A percentile compares a stretch with the other conserved stretches of the same genome.
Evolutionary conservation across 23 tunicate genomes (phyloP).

Genomic region (Halocynthia aurantium): DNA sequence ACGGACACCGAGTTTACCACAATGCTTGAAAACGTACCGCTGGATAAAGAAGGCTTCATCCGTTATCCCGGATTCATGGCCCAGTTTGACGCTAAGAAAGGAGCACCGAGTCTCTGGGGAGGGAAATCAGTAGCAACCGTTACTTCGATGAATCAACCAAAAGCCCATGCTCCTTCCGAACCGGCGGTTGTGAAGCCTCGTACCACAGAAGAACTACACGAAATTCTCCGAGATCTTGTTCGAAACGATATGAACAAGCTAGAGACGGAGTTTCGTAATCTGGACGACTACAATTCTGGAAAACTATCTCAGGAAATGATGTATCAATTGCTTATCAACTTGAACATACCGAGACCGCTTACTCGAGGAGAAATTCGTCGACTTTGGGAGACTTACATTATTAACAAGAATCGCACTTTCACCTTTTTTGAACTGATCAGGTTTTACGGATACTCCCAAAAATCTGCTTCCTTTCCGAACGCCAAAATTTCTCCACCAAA

Average conservation of each 20-base stretch:
- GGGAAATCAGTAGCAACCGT: slow-evolving; percentile 55
- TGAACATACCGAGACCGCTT: slow-evolving; percentile 65
- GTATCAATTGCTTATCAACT: slow-evolving; percentile 61
- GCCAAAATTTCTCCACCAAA: slow-evolving; percentile 95
- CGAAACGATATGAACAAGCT: slow-evolving; percentile 75
- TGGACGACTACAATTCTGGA: slow-evolving; percentile 95
- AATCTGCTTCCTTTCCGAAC: slow-evolving; percentile 97
- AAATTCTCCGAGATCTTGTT: slow-evolving; percentile 53
- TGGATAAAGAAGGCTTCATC: slow-evolving; percentile 77
- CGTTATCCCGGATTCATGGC: slow-evolving; percentile 94
- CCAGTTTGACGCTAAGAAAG: slow-evolving; percentile 91
- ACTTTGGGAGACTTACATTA: slow-evolving; percentile 85
- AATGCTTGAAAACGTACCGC: slow-evolving; percentile 79
- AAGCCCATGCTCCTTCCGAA: background rate
- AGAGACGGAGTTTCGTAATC: slow-evolving; percentile 76
- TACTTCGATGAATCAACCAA: background rate
- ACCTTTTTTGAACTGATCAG: slow-evolving; percentile 76
- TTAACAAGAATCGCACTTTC: slow-evolving; percentile 87
- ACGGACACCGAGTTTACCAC: slow-evolving; percentile 64
- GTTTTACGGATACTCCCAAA: slow-evolving; percentile 87
- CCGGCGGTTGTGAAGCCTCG: slow-evolving; percentile 12
- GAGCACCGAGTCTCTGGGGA: slow-evolving; percentile 92
- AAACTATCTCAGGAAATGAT: slow-evolving; percentile 90
- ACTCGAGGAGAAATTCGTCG: slow-evolving; percentile 89
- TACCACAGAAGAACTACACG: slow-evolving; percentile 65